A percentile compares a stretch with the other conserved stretches of the same genome.
Evolutionary conservation across 2,797 vertebrate species (phyloP).

Genomic region (Parambassis ranga): DNA sequence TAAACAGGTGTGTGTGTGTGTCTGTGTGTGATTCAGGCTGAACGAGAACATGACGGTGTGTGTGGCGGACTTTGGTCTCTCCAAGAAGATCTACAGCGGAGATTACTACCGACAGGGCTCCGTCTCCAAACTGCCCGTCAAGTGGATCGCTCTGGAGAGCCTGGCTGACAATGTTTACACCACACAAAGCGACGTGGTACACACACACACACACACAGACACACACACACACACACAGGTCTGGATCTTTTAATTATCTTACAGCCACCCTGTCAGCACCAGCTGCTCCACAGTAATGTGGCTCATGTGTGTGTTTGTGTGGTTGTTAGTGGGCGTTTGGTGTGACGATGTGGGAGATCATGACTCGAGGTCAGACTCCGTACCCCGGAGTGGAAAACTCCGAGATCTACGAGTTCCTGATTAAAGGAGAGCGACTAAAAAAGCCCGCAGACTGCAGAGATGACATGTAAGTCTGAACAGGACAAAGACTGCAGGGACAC

Average conservation of each 20-base stretch:
- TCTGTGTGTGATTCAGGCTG: constrained; percentile 80
- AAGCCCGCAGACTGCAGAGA: constrained; percentile 90
- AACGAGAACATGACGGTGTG: constrained; percentile 93
- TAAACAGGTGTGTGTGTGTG: background rate
- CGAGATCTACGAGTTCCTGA: constrained; percentile 98
- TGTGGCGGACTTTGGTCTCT: constrained; percentile 98
- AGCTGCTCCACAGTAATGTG: too few relatives aligned
- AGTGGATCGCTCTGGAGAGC: constrained; percentile 98
- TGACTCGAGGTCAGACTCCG: constrained; percentile 94
- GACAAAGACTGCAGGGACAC: too few relatives aligned
- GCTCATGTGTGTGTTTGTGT: constrained; percentile 10
- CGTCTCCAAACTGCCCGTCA: constrained; percentile 94
- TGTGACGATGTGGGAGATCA: constrained; percentile 98
- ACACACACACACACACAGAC: background rate
- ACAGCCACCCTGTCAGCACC: too few relatives aligned
- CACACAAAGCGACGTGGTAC: constrained; percentile 94
- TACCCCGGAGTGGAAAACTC: constrained; percentile 98
- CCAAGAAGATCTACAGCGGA: constrained; percentile 97
- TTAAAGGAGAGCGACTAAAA: constrained; percentile 93
- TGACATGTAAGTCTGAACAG: constrained; percentile 91
- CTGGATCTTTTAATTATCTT: too few relatives aligned
- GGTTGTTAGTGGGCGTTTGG: constrained; percentile 92
- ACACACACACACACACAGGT: background rate
- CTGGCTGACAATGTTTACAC: constrained; percentile 97
- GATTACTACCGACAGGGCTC: constrained; percentile 97